Evolutionary conservation across 2,797 vertebrate species (phyloP), one percentile per base, ranked within the genome.

Genomic region (Sebastes umbrosus): DNA sequence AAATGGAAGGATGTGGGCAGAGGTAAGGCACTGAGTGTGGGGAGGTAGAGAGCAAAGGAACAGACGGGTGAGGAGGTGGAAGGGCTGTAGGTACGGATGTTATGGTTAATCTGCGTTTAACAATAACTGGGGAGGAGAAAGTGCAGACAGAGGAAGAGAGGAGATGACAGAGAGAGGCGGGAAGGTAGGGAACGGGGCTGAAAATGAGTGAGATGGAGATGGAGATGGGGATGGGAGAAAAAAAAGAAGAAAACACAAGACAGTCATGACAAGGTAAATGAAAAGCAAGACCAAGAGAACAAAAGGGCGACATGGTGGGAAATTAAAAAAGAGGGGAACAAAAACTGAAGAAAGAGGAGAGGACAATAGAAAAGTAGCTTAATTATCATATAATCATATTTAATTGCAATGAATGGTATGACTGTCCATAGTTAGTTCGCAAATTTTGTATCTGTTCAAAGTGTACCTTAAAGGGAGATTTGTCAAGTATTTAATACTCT

Each of bases 1-100:
- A 83, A 87, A 85, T 76, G 84, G 78, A 66, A 84, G 77, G 73
- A 79, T 82, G 87, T 85, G 82, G 84, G 87, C 82, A 73, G 80
- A 78, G 82, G 79, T 75, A 73, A 6, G 70, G 78, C 83, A 18
- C 82, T 81, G 88, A 77, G 74, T 79, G 54, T 68, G 64, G 22
- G 3, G 79, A 69, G 66, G 43, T 63, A 80, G 58, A 73, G 71
- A 69, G 77, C 24, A 79, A 65, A 83, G 63, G 64, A 73, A 52
- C 8, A 64, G 72, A 68, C 0, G 18, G 66, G 64, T 6, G 82
- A 82, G 78, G 74, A 74, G 75, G 84, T 39, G 75, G 69, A 68
- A 66, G 73, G 27, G 69, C 20, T 11, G 73, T 34, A 77, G 60
- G 64, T 63, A 62, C 66, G 52, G 64, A 66, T 36, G 20, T 57